phyloP scores from a whole-genome alignment of 37 sponge, comb jelly and placozoan species.

The Corticium candelabrum region DNA sequence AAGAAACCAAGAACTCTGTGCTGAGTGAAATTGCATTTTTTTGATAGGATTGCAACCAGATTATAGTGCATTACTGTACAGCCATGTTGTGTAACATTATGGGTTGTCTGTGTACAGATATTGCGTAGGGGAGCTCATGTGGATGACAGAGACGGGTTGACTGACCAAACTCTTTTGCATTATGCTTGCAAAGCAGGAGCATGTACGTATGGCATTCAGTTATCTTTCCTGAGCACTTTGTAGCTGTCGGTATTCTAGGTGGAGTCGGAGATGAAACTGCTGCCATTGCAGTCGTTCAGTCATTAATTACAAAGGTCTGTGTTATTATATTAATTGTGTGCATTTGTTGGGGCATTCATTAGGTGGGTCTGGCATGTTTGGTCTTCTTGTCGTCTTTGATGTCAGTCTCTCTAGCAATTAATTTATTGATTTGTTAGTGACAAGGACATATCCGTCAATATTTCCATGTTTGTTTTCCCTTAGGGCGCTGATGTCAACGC shows the following conservation, averaged over 20 bases:
- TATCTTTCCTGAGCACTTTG: background rate
- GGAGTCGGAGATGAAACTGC: constrained; percentile 16
- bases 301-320: background rate
- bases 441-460: background rate
- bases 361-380: too few relatives aligned
- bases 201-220: constrained; percentile 12
- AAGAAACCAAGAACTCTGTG: too few relatives aligned
- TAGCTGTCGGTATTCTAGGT: constrained; percentile 7
- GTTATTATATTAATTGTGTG: background rate
- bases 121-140: constrained; percentile 25
- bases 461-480: background rate
- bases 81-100: too few relatives aligned
- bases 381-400: too few relatives aligned
- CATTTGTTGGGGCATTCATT: too few relatives aligned
- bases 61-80: too few relatives aligned
- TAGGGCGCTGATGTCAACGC: constrained; percentile 67
- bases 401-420: too few relatives aligned
- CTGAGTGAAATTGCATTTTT: too few relatives aligned
- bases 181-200: constrained; percentile 93
- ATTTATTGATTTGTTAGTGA: background rate
- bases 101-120: background rate
- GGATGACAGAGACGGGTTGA: constrained; percentile 81
- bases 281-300: constrained; percentile 6
- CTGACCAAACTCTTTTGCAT: constrained; percentile 82
- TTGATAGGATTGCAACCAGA: too few relatives aligned